These are phyloP conservation scores for Aeoliscus strigatus DNA, from an alignment of 2,797 vertebrate species.

Conservation along the genomic window DNA sequence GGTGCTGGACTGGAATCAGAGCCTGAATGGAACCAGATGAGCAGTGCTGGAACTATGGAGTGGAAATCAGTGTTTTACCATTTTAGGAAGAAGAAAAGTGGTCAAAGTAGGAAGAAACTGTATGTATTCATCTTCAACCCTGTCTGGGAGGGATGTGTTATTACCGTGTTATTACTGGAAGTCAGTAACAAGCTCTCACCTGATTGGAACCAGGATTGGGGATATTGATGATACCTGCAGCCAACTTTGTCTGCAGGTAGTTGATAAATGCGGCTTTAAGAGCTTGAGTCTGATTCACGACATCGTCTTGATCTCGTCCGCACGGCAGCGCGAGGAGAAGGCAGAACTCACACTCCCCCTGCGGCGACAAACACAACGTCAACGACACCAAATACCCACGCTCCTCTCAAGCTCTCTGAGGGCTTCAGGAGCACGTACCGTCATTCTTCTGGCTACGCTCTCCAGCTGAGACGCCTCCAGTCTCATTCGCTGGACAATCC, in stretches of 20 bases:
- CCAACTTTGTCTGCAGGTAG: slow-evolving; percentile 95
- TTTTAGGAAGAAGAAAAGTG: no score
- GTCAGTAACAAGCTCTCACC: slow-evolving; percentile 63
- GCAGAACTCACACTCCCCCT: slow-evolving; percentile 98
- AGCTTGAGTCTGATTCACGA: slow-evolving; percentile 93
- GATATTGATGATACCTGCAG: slow-evolving; percentile 97
- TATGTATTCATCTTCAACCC: no score
- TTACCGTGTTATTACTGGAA: no score
- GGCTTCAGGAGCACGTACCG: slow-evolving; percentile 65
- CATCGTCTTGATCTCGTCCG: slow-evolving; percentile 95
- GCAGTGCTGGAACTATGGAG: no score
- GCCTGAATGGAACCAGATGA: no score
- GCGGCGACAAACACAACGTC: slow-evolving; percentile 8
- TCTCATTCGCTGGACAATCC: slow-evolving; percentile 97
- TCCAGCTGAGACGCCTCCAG: slow-evolving; percentile 94
- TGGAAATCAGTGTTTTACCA: no score
- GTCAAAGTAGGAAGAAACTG: no score
- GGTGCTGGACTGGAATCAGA: background rate
- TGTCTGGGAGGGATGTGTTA: no score
- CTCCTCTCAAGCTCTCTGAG: no score
- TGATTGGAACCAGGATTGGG: slow-evolving; percentile 98
- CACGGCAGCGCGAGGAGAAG: slow-evolving; percentile 94
- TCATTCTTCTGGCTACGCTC: slow-evolving; percentile 94
- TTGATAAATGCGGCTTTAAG: slow-evolving; percentile 96
- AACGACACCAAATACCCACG: no score